Evolutionary conservation across 2,797 vertebrate species (phyloP).

Genomic region (Erpetoichthys calabaricus): DNA sequence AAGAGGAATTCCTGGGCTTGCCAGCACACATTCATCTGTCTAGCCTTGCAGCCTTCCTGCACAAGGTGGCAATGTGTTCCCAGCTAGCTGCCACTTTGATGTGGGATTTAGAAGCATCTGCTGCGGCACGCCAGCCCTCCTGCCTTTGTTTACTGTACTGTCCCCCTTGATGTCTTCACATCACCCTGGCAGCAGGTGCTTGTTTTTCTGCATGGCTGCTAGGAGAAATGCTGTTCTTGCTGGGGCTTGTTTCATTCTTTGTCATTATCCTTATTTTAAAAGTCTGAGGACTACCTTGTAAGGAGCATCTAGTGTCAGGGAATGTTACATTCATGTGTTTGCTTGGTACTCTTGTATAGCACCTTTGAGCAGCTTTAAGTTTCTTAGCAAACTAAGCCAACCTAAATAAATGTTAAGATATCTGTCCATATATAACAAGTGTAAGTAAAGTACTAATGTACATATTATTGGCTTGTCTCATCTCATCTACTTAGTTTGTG

Average conservation of each 20-base stretch:
- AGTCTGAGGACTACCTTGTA: too few relatives aligned
- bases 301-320: too few relatives aligned
- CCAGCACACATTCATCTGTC: constrained; percentile 10
- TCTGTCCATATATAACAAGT: too few relatives aligned
- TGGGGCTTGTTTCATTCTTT: constrained; percentile 18
- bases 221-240: constrained; percentile 15
- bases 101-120: constrained; percentile 17
- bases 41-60: constrained; percentile 39
- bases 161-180: constrained; percentile 23
- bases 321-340: too few relatives aligned
- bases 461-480: too few relatives aligned
- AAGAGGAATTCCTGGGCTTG: constrained; percentile 39
- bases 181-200: constrained; percentile 27
- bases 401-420: too few relatives aligned
- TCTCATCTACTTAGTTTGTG: too few relatives aligned
- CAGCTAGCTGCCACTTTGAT: constrained; percentile 12
- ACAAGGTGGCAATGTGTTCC: constrained; percentile 37
- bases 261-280: constrained; percentile 11
- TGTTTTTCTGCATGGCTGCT: constrained; percentile 15
- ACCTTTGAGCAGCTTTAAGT: too few relatives aligned
- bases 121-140: constrained; percentile 22
- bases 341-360: too few relatives aligned
- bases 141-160: constrained; percentile 25
- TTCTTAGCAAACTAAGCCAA: too few relatives aligned
- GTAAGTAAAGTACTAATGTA: too few relatives aligned